Percentiles rank a stretch among this genome's conserved stretches.
Conservation (phyloP, 1,140 invertebrate species). For the Nylanderia fulva region DNA sequence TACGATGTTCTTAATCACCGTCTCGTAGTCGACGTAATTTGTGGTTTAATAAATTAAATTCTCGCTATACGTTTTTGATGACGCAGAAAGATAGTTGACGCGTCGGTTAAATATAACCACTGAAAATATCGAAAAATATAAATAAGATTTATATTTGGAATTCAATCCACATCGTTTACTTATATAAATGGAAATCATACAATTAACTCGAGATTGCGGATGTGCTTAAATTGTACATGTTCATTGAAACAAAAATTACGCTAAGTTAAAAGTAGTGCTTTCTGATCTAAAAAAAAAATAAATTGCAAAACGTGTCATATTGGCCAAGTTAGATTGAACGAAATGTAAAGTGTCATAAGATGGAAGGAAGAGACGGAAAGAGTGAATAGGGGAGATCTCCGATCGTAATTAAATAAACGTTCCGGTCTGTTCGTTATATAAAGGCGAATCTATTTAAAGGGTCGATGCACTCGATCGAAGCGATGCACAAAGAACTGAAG, state of each 20-base stretch:
- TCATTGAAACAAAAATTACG: background rate
- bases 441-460: background rate
- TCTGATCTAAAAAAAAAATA: background rate
- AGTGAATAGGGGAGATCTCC: background rate
- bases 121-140: background rate
- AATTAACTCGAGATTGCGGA: background rate
- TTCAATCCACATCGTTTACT: background rate
- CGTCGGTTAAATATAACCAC: background rate
- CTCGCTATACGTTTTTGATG: background rate
- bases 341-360: constrained; percentile 12
- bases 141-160: background rate
- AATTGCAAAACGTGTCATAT: background rate
- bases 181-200: background rate
- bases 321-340: background rate
- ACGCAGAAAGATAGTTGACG: background rate
- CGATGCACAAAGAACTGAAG: background rate
- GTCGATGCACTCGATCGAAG: background rate
- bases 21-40: constrained; percentile 42
- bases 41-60: constrained; percentile 39
- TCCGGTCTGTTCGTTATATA: background rate
- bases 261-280: background rate
- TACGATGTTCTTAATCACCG: constrained; percentile 21
- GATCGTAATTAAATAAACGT: constrained; percentile 65
- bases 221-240: background rate
- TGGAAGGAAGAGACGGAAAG: constrained; percentile 20